These are phyloP conservation scores for Isurus oxyrinchus DNA, from an alignment of 2,113 vertebrate genomes.

Conservation along the genomic window DNA sequence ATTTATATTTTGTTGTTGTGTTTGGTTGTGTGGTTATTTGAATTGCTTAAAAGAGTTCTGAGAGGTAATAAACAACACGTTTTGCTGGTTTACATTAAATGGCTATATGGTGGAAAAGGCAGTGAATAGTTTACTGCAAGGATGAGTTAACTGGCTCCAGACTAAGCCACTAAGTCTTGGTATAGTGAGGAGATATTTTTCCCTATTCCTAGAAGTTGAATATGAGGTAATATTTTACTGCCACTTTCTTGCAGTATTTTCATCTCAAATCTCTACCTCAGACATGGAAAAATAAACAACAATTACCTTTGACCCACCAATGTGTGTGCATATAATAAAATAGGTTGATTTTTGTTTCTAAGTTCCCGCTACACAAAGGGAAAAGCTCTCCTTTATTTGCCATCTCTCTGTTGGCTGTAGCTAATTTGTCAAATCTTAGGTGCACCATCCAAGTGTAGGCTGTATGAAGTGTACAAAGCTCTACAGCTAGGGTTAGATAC, in stretches of 20 bases:
- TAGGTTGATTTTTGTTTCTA: background rate
- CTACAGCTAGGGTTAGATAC: background rate
- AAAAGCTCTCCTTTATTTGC: background rate
- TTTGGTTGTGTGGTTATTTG: background rate
- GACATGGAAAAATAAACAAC: background rate
- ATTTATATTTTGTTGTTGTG: background rate
- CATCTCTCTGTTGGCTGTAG: background rate
- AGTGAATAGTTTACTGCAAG: background rate
- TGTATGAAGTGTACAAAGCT: background rate
- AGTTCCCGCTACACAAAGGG: background rate
- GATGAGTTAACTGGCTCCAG: background rate
- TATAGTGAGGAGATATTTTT: background rate
- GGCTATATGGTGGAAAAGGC: background rate
- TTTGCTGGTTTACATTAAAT: background rate
- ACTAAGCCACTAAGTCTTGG: background rate
- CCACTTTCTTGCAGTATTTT: background rate
- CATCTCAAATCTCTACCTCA: background rate
- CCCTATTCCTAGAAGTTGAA: background rate
- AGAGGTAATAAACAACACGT: background rate
- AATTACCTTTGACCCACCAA: background rate
- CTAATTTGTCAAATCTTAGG: background rate
- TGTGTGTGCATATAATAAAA: background rate
- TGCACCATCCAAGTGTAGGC: background rate
- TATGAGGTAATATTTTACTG: background rate
- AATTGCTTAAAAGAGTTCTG: background rate